Base-by-base conservation (phyloP, 2,888 invertebrate species). In the Poecilus cupreus region DNA sequence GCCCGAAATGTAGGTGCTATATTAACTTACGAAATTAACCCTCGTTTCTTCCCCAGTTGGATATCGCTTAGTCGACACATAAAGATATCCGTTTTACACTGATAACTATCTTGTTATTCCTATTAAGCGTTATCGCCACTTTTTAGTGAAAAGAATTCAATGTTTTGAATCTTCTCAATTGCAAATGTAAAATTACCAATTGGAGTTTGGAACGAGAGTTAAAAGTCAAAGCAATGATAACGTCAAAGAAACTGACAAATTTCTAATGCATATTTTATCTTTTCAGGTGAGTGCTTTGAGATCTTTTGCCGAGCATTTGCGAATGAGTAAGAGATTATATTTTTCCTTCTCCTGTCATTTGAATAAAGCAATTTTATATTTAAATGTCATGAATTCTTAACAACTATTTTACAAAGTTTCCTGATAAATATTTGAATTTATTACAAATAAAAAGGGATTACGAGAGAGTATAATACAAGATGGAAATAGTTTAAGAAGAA, bases 241-340 rank as follows among this genome's bases (percentile, higher is more conserved):
- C 26, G 64, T 37, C 18, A 60, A 37, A 16, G 18, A 5, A 32
- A 32, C 64, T 32, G 37, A 68, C 64, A 37, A 68, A 68, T 68
- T 49, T 74, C 74, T 72, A 72, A 72, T 26, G 49, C 43, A 49
- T 72, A 26, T 74, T 74, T 74, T 74, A 74, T 74, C 74, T 74
- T 74, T 72, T 24, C 72, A 72, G 72, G 74, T 74, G 51, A 74
- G 74, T 32, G 64, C 64, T 16, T 32, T 6, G 13, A 18, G 13
- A 37, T n/a, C 37, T 37, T 37, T 68, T 68, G n/a, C 32, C 32
- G 60, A 13, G 64, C 10, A 16, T 37, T 37, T 13, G 32, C 37
- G 16, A 68, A 18, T 68, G 32, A 32, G 64, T 68, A 74, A 74
- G 74, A 22, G 46, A 46, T 46, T 49, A 74, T 24, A 51, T 51